phyloP scores from a whole-genome alignment of 2,888 invertebrate species.

The Capitulum mitella region DNA sequence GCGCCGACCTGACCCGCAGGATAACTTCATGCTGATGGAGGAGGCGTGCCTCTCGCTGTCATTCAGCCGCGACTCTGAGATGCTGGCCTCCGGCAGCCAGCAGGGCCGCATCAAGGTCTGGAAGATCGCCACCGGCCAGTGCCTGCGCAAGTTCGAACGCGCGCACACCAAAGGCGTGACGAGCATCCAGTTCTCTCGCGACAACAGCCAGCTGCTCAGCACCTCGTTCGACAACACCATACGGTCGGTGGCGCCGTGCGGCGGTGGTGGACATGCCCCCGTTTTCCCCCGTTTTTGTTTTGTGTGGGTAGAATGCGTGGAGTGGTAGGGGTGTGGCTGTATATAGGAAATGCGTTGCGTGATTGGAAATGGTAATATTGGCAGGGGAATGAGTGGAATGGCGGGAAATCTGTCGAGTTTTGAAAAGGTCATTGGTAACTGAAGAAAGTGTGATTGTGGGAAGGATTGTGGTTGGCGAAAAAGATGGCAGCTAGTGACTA shows the following conservation, averaged over 20 bases:
- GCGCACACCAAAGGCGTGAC: conserved; percentile 98
- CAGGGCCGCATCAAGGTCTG: conserved; percentile 79
- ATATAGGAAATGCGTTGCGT: too few relatives aligned
- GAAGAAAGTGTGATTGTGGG: too few relatives aligned
- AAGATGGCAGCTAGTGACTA: too few relatives aligned
- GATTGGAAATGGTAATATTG: too few relatives aligned
- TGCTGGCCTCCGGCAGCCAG: conserved; percentile 90
- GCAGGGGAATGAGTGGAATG: too few relatives aligned
- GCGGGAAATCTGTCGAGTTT: too few relatives aligned
- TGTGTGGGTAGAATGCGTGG: too few relatives aligned
- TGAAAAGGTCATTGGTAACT: too few relatives aligned
- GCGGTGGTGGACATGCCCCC: too few relatives aligned
- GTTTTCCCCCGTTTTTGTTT: too few relatives aligned
- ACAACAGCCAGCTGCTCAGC: conserved; percentile 81
- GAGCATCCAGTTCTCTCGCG: conserved; percentile 88
- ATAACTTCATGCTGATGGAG: conserved; percentile 99
- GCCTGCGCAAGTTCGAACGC: conserved; percentile 85
- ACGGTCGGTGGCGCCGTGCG: conserved; percentile 48
- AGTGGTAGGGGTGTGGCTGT: too few relatives aligned
- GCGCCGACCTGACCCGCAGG: conserved; percentile 48
- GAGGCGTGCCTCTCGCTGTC: conserved; percentile 87
- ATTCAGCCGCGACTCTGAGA: conserved; percentile 95
- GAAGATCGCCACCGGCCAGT: conserved; percentile 92
- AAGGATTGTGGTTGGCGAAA: too few relatives aligned
- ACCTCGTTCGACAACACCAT: conserved; percentile 93